A percentile compares a stretch with the other conserved stretches of the same genome.
phyloP scores from a whole-genome alignment of 2,888 invertebrate genomes.

The Trilocha varians region DNA sequence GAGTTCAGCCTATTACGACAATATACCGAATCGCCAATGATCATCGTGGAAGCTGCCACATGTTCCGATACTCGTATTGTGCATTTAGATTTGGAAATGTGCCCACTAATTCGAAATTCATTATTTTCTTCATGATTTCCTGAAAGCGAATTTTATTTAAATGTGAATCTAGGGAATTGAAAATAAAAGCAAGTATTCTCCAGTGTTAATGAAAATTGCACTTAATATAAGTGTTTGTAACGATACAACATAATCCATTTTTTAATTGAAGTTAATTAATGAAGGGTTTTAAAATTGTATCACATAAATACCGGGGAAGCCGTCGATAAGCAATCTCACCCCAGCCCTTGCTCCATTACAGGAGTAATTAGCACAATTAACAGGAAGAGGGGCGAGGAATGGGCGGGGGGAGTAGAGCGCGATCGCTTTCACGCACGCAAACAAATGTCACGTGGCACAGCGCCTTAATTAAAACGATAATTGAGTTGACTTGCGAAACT shows the following conservation, averaged over 20 bases:
- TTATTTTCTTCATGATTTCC: constrained; percentile 18
- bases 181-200: too few species aligned
- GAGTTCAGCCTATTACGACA: constrained; percentile 33
- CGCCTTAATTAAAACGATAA: constrained; percentile 74
- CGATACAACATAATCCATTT: not conserved
- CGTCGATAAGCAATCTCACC: constrained; percentile 69
- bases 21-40: constrained; percentile 33
- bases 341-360: constrained; percentile 68
- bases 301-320: constrained; percentile 57
- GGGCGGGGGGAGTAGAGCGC: constrained; percentile 24
- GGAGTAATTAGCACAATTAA: constrained; percentile 75
- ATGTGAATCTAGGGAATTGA: too few species aligned
- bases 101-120: constrained; percentile 50
- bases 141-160: not conserved
- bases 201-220: too few species aligned
- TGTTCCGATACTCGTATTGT: constrained; percentile 32
- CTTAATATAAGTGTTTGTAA: too few species aligned
- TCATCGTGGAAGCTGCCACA: constrained; percentile 33
- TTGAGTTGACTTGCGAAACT: constrained; percentile 73
- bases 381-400: constrained; percentile 39
- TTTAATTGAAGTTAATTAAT: not conserved
- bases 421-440: constrained; percentile 72
- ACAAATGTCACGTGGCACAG: constrained; percentile 72
- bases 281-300: constrained; percentile 24
- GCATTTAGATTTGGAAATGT: constrained; percentile 51